Evolutionary conservation across 2,888 invertebrate genomes (phyloP).

Genomic region (Muschampia plurimacula): DNA sequence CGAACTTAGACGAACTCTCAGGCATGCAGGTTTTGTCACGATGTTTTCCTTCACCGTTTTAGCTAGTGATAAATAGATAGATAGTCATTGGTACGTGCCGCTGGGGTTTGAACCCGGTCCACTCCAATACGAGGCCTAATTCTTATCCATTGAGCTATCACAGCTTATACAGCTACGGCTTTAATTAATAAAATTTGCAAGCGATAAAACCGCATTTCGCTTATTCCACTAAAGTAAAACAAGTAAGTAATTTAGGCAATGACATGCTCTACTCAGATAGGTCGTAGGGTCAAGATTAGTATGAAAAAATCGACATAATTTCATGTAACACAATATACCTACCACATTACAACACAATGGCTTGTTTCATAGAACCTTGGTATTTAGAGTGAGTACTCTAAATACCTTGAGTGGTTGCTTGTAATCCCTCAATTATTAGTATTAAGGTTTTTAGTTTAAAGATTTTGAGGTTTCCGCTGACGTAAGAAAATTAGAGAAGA

Average conservation of each 20-base stretch:
- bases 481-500: not conserved
- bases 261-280: slow-evolving; percentile 34
- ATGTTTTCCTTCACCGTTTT: too few species aligned
- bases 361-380: slow-evolving; percentile 30
- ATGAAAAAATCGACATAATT: slow-evolving; percentile 37
- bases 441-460: not conserved
- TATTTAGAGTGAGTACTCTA: not conserved
- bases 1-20: too few species aligned
- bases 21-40: too few species aligned
- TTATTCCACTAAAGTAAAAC: not conserved
- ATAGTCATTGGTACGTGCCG: too few species aligned
- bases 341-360: slow-evolving; percentile 32
- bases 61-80: too few species aligned
- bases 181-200: too few species aligned
- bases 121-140: too few species aligned
- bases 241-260: slow-evolving; percentile 19
- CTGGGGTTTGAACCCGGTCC: too few species aligned
- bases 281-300: slow-evolving; percentile 38
- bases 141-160: too few species aligned
- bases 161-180: too few species aligned
- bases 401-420: not conserved
- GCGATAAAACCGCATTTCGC: not conserved
- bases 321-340: slow-evolving; percentile 34
- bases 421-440: not conserved
- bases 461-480: not conserved